Base-by-base conservation (phyloP, 2,797 vertebrate genomes). In the Florisuga fusca region DNA sequence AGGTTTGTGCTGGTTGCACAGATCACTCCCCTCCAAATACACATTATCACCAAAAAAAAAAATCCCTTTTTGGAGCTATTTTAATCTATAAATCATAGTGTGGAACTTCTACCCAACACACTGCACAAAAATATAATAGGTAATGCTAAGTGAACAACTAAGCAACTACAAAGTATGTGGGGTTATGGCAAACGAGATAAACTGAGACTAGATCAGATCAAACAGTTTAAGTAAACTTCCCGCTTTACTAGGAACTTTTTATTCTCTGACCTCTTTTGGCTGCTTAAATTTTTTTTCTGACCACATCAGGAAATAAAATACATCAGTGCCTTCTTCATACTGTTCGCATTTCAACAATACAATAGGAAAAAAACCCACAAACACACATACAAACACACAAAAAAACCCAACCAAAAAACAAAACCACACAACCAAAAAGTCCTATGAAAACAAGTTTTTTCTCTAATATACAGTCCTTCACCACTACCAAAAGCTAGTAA, bases 181-280 rank as follows among this genome's bases (percentile, higher is more conserved):
- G 10, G 22, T 71, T 63, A 33, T 0, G 0, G 57, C 45, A 89
- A 90, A 73, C 8, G 29, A 57, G 23, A 84, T 46, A 51, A 91
- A 81, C 43, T 48, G 48, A 90, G 58, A 58, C 41, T 57, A 58
- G 68, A 82, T 51, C 63, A 84, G 46, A 48, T 43, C 7, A 75
- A 90, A 68, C 0, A 7, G 38, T 58, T 83, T 34, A 88, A 54
- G 22, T 88, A 93, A 85, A 74, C 27, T 78, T 74, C 61, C 54
- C 22, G 51, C 31, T 90, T 92, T 80, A 90, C 83, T 81, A 84
- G 27, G 46, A 91, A 90, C 26, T 48, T 41, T 57, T 87, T 71
- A 80, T 67, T 92, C 68, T 77, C 76, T 50, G 16, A 83, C 46
- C 7, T 54, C 38, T 93, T 86, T 84, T 33, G 76, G 62, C 62